A percentile compares a stretch with the other conserved stretches of the same genome.
Conservation (phyloP, 53 echinoderm and acorn worm genomes). For the Astropecten irregularis region DNA sequence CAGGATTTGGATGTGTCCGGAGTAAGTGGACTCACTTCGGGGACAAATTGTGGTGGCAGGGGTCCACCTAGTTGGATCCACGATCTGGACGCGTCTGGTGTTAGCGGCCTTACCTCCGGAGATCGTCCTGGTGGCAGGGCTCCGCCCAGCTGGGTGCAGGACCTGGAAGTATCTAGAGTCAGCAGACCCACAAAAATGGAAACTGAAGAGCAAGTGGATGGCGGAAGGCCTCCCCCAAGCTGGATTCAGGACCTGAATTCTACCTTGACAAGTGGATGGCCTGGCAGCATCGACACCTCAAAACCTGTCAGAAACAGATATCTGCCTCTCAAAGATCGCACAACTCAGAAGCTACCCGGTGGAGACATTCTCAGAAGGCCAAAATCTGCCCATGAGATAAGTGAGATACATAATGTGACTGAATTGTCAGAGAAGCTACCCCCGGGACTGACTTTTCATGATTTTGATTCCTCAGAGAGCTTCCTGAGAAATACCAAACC, state of each 20-base stretch:
- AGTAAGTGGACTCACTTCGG: conserved; percentile 23
- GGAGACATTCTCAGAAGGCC: background rate
- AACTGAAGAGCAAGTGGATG: background rate
- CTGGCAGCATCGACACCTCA: background rate
- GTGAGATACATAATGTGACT: background rate
- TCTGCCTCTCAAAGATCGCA: background rate
- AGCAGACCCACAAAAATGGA: background rate
- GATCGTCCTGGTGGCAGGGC: conserved; percentile 58
- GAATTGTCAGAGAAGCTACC: background rate
- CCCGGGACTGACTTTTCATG: background rate
- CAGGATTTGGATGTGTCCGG: conserved; percentile 64
- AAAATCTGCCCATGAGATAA: background rate
- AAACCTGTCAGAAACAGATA: background rate
- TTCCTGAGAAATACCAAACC: background rate
- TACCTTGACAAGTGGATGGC: conserved; percentile 18
- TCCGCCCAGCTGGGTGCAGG: conserved; percentile 80
- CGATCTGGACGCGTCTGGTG: conserved; percentile 64
- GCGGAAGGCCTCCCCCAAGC: conserved; percentile 73
- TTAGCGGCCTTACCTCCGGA: conserved; percentile 22
- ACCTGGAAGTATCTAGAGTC: conserved; percentile 57
- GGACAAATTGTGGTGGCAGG: conserved; percentile 45
- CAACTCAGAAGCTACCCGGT: background rate
- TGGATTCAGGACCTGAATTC: conserved; percentile 82
- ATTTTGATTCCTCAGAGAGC: conserved; percentile 13
- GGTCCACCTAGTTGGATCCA: conserved; percentile 82